Evolutionary conservation across 2,888 invertebrate genomes (phyloP), one percentile per base, ranked within the genome.

Genomic region (Plebejus anna): DNA sequence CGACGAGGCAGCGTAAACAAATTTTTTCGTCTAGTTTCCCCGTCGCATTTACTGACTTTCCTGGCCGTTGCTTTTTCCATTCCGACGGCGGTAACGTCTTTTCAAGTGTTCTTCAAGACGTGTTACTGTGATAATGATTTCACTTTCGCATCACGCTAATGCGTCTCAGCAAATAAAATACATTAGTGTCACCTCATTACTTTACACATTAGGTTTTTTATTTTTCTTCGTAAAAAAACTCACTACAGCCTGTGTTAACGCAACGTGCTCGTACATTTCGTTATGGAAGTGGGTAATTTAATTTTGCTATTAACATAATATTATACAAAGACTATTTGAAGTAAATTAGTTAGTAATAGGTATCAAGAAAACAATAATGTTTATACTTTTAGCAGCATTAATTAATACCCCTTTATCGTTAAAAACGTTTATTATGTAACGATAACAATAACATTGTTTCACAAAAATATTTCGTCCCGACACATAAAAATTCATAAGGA

Each of bases 11-110:
- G 84, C 89, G 91, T 91, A 90, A 91, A 89, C 86, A 86, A 87
- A 85, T 89, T 91, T 91, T 92, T 92, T 90, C 89, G 88, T 88
- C 90, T 89, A 89, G 89, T 88, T 88, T 87, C 88, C 86, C 85
- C 84, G 83, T 84, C 85, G 85, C 85, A 85, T 89, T 89, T 87
- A 84, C 89, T 85, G 86, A 84, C 85, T 88, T 88, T 89, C 86
- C 86, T 86, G 86, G 85, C 86, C 84, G 87, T 84, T 86, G 85
- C 83, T 86, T 87, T 81, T 81, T 87, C 86, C 87, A 86, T 84
- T 82, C 80, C 85, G 84, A 85, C 86, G 85, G 84, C 88, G 91
- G 91, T 92, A 92, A 90, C 87, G 88, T 88, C 88, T 88, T 87
- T 88, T 86, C 83, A 84, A 82, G 81, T 80, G 84, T 82, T 83